Evolutionary conservation across 1,140 invertebrate species (phyloP).

Genomic region (Macrocentrus cingulum): DNA sequence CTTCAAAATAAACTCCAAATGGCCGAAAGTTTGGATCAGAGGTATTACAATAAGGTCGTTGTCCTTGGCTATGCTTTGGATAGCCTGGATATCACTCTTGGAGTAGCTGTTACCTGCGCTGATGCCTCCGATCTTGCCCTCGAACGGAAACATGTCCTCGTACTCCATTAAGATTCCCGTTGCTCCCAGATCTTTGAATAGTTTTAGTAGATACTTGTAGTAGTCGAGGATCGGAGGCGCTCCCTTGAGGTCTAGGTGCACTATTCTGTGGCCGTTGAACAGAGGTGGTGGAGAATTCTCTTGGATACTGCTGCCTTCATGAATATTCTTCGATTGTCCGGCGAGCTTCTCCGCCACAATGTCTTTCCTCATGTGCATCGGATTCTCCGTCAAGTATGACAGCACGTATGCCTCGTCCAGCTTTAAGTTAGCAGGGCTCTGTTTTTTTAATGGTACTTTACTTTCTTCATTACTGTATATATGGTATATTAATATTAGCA

Average conservation of each 20-base stretch:
- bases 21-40: slow-evolving; percentile 93
- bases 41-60: slow-evolving; percentile 82
- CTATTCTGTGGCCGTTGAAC: slow-evolving; percentile 57
- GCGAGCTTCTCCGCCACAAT: too few species aligned
- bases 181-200: slow-evolving; percentile 76
- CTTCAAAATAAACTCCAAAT: slow-evolving; percentile 89
- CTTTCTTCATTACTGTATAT: slow-evolving; percentile 47
- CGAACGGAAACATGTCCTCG: slow-evolving; percentile 97
- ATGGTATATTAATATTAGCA: slow-evolving; percentile 48
- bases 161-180: slow-evolving; percentile 92
- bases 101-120: slow-evolving; percentile 79
- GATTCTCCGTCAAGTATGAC: slow-evolving; percentile 35
- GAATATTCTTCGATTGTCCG: too few species aligned
- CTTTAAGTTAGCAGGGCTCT: slow-evolving; percentile 28
- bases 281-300: slow-evolving; percentile 30
- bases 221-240: slow-evolving; percentile 77
- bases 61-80: slow-evolving; percentile 67
- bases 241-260: slow-evolving; percentile 91
- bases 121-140: slow-evolving; percentile 67
- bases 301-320: slow-evolving; percentile 18
- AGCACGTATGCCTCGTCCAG: slow-evolving; percentile 34
- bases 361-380: too few species aligned
- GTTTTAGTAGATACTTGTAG: slow-evolving; percentile 72
- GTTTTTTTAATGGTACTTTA: slow-evolving; percentile 32
- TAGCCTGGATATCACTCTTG: slow-evolving; percentile 66